phyloP scores from a whole-genome alignment of 2,797 vertebrate species.

The Remorina albescens region DNA sequence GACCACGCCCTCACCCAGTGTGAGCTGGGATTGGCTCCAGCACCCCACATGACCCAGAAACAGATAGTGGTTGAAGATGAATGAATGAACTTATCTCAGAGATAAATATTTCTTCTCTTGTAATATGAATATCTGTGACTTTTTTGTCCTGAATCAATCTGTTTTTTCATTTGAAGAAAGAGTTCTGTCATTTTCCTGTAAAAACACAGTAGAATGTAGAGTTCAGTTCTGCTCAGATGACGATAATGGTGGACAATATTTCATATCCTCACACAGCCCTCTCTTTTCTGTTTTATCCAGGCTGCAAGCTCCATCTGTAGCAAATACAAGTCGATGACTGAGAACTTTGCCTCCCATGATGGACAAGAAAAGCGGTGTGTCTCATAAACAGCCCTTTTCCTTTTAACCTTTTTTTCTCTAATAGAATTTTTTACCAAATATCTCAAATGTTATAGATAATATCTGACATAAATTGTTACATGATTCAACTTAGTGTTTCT shows the following conservation, averaged over 20 bases:
- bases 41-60: too few species aligned
- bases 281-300: conserved; percentile 66
- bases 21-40: too few species aligned
- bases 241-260: conserved; percentile 16
- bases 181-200: conserved; percentile 3
- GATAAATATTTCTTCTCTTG: conserved; percentile 18
- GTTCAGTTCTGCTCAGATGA: conserved; percentile 12
- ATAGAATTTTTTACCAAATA: conserved; percentile 7
- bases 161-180: conserved; percentile 5
- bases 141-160: not conserved
- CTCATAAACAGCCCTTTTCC: not conserved
- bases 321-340: conserved; percentile 83
- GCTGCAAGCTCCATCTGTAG: conserved; percentile 72
- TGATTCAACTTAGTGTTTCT: conserved; percentile 11
- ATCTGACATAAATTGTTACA: conserved; percentile 22
- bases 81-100: too few species aligned
- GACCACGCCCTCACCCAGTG: too few species aligned
- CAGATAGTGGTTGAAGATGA: too few species aligned
- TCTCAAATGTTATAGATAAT: not conserved
- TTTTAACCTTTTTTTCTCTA: conserved; percentile 12
- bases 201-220: not conserved
- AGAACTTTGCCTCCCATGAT: conserved; percentile 82
- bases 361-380: conserved; percentile 89
- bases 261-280: conserved; percentile 38
- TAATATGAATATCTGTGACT: not conserved